Conservation (phyloP, 2,888 invertebrate genomes). For the Agriotes lineatus region DNA sequence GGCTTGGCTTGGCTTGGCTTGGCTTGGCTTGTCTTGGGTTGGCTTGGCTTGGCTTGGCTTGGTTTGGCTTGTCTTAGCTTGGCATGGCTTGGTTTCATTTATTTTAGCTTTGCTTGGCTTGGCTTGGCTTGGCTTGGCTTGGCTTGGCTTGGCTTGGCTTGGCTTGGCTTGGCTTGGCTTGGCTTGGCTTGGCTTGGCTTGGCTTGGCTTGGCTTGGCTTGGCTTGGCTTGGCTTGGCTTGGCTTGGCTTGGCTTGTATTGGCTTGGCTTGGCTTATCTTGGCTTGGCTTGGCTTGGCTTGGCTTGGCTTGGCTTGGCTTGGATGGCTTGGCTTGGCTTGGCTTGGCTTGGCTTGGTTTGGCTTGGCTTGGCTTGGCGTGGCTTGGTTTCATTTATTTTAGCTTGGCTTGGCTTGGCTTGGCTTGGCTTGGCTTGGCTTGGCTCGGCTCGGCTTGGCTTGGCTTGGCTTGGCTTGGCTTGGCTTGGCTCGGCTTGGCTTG, state of each 20-base stretch:
- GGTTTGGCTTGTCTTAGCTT: no score
- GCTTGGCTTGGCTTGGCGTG: not conserved
- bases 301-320: not conserved
- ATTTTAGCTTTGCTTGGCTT: no score
- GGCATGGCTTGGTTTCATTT: no score
- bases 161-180: not conserved
- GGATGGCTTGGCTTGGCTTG: not conserved
- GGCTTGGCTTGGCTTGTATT: not conserved
- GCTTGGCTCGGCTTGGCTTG: not conserved
- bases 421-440: not conserved
- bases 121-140: no score
- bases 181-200: not conserved
- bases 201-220: conserved; percentile 1
- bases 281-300: not conserved
- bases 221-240: not conserved
- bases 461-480: not conserved
- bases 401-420: not conserved
- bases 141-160: no score
- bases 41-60: not conserved
- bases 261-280: not conserved
- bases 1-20: conserved; percentile 1
- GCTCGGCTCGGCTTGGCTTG: not conserved
- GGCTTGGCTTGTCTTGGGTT: not conserved
- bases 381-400: no score
- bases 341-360: conserved; percentile 1